phyloP scores from a whole-genome alignment of 2,888 invertebrate species.

The Limulus polyphemus region DNA sequence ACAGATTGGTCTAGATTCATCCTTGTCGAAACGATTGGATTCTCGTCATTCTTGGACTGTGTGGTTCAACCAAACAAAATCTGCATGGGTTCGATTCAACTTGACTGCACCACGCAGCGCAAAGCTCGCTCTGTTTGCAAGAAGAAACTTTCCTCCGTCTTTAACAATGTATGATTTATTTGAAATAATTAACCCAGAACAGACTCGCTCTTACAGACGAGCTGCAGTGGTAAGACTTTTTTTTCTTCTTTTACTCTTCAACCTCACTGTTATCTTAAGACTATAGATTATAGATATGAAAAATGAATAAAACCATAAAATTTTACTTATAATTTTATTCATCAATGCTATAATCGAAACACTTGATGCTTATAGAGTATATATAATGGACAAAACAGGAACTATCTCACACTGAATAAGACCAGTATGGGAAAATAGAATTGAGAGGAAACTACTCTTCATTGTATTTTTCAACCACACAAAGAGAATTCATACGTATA shows the following conservation, averaged over 20 bases:
- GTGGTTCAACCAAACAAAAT: conserved; percentile 89
- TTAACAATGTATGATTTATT: conserved; percentile 94
- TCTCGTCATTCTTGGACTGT: conserved; percentile 95
- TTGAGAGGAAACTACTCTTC: no score
- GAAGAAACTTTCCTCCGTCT: conserved; percentile 85
- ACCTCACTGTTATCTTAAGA: conserved; percentile 12
- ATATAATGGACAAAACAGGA: no score
- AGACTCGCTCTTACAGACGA: conserved; percentile 16
- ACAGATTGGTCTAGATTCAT: conserved; percentile 35
- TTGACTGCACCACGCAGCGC: conserved; percentile 47
- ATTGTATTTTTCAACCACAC: no score
- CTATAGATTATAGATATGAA: not conserved
- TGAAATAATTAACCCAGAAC: conserved; percentile 59
- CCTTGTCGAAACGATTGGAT: conserved; percentile 73
- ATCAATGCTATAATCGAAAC: no score
- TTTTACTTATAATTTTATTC: not conserved
- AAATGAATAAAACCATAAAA: conserved; percentile 4
- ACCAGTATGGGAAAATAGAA: no score
- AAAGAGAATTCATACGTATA: no score
- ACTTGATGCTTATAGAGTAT: no score
- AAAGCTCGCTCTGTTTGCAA: conserved; percentile 73
- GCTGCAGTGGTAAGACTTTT: conserved; percentile 9
- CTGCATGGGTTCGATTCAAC: conserved; percentile 86
- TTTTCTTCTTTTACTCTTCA: conserved; percentile 30
- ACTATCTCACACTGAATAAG: no score